Conservation (phyloP, 2,113 vertebrate genomes). For the Oostethus manadensis region DNA sequence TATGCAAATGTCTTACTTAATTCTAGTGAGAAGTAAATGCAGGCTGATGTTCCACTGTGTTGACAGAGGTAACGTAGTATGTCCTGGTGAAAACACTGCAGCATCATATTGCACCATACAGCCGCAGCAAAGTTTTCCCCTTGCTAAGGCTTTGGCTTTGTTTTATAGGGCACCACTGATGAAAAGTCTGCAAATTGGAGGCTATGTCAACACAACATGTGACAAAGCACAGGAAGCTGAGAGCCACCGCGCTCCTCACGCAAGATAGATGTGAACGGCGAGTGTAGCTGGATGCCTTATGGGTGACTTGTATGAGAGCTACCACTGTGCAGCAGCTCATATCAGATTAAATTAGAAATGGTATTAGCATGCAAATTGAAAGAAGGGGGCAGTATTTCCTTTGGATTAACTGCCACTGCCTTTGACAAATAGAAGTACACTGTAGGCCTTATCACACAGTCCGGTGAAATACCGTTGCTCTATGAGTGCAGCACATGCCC, state of each 20-base stretch:
- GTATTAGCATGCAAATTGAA: constrained; percentile 73
- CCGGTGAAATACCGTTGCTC: constrained; percentile 34
- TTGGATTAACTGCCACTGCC: constrained; percentile 62
- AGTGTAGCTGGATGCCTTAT: constrained; percentile 30
- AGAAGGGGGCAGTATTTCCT: constrained; percentile 63
- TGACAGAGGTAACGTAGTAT: not conserved
- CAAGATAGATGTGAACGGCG: constrained; percentile 24
- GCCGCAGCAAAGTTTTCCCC: not conserved
- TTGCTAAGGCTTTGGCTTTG: not conserved
- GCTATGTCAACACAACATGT: constrained; percentile 21
- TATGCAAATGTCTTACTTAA: not conserved
- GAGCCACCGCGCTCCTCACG: constrained; percentile 26
- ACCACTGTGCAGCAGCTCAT: constrained; percentile 46
- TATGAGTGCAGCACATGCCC: constrained; percentile 22
- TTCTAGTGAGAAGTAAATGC: not conserved
- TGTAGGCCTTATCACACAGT: constrained; percentile 50
- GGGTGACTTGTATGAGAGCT: constrained; percentile 41
- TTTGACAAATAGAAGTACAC: constrained; percentile 49
- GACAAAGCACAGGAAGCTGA: constrained; percentile 17
- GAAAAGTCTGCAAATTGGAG: constrained; percentile 9
- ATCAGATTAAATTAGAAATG: constrained; percentile 61
- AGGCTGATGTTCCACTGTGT: not conserved
- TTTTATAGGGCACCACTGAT: not conserved
- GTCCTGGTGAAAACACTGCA: not conserved
- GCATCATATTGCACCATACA: not conserved